Conservation (phyloP, 1,140 invertebrate genomes). For the Bombus cullumanus region DNA sequence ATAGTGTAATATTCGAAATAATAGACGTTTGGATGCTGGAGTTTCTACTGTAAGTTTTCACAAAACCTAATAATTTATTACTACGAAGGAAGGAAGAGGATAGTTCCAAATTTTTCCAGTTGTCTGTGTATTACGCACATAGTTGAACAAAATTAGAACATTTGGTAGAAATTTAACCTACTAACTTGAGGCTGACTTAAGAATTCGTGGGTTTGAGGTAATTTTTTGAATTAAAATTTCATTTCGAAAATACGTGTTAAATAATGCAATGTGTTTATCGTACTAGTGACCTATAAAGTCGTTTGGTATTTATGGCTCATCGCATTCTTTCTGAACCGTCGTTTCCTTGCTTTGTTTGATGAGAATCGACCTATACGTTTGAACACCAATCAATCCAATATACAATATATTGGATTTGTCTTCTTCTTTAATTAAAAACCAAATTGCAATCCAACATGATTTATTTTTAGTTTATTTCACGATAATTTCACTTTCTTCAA, state of each 20-base stretch:
- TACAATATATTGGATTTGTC: not conserved
- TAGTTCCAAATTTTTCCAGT: no score
- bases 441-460: not conserved
- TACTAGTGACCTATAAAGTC: not conserved
- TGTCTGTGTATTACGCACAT: not conserved
- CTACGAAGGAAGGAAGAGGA: no score
- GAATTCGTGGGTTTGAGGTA: not conserved
- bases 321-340: not conserved
- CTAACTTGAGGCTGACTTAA: no score
- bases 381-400: conserved; percentile 12
- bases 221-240: not conserved
- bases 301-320: conserved; percentile 10
- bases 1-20: no score
- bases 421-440: conserved; percentile 35
- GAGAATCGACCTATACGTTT: conserved; percentile 35
- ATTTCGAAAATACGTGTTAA: not conserved
- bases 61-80: no score
- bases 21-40: no score
- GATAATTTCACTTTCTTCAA: not conserved
- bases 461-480: not conserved
- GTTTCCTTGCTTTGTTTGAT: conserved; percentile 26
- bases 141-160: not conserved
- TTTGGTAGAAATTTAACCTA: not conserved
- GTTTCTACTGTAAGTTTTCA: no score
- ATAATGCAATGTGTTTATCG: not conserved